phyloP scores from a whole-genome alignment of 2,888 invertebrate species.

The Oxyteleia sp. region DNA sequence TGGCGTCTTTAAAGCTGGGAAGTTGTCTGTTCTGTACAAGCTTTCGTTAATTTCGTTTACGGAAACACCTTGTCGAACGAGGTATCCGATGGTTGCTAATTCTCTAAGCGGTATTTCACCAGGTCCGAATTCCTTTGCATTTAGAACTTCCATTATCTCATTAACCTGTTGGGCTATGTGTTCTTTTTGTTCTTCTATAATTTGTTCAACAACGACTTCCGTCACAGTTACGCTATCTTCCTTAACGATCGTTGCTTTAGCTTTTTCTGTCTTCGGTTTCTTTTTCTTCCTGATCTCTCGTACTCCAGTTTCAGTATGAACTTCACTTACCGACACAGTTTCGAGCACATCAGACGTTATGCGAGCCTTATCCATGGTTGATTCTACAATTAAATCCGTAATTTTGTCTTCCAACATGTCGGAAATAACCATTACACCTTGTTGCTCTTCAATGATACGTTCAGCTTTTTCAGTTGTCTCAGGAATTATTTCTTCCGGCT shows the following conservation, averaged over 20 bases:
- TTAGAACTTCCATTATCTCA: conserved; percentile 92
- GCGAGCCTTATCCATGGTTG: conserved; percentile 80
- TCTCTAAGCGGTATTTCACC: conserved; percentile 94
- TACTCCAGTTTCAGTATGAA: conserved; percentile 89
- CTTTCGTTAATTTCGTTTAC: conserved; percentile 92
- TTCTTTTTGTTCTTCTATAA: conserved; percentile 89
- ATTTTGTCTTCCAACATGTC: conserved; percentile 83
- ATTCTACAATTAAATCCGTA: conserved; percentile 80
- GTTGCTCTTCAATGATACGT: conserved; percentile 88
- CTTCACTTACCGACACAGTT: conserved; percentile 89
- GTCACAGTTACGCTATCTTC: conserved; percentile 86
- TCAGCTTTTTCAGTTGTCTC: conserved; percentile 88
- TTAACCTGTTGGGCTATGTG: conserved; percentile 92
- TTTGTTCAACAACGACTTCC: conserved; percentile 88
- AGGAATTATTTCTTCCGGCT: conserved; percentile 86
- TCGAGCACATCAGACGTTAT: conserved; percentile 86
- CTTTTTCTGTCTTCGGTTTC: conserved; percentile 83
- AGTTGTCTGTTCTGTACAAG: conserved; percentile 93
- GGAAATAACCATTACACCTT: conserved; percentile 83
- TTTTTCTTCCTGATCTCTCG: conserved; percentile 87
- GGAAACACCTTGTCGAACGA: conserved; percentile 92
- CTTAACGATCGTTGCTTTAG: conserved; percentile 77
- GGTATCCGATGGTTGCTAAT: conserved; percentile 93
- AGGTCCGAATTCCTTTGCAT: conserved; percentile 93
- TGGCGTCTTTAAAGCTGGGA: conserved; percentile 93